Conservation (phyloP, 2,888 invertebrate species). For the Drosophila flavopinicola region DNA sequence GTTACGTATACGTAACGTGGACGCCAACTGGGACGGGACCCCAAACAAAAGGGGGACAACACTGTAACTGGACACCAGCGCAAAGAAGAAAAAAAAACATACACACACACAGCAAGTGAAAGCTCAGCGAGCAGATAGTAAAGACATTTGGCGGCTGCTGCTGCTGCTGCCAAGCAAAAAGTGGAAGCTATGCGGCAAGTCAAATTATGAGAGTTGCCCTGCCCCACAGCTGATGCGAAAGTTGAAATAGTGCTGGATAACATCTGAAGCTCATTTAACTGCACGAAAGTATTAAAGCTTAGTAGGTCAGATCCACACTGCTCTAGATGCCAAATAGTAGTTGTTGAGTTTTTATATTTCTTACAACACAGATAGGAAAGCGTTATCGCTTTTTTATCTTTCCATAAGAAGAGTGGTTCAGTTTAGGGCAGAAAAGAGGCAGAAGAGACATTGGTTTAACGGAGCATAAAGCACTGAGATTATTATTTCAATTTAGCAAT, state of each 20-base stretch:
- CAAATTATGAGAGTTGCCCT: slow-evolving; percentile 33
- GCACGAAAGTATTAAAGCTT: slow-evolving; percentile 1
- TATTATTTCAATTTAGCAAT: background rate
- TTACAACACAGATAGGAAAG: too few species aligned
- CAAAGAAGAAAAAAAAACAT: too few species aligned
- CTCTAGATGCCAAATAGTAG: too few species aligned
- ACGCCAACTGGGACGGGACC: slow-evolving; percentile 25
- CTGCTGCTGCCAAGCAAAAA: slow-evolving; percentile 11
- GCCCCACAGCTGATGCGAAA: slow-evolving; percentile 23
- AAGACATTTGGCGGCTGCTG: slow-evolving; percentile 11
- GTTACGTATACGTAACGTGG: slow-evolving; percentile 49
- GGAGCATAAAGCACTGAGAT: too few species aligned
- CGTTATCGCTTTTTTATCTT: background rate
- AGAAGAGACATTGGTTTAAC: too few species aligned
- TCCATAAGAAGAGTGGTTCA: background rate
- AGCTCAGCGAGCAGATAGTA: slow-evolving; percentile 37
- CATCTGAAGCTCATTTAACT: slow-evolving; percentile 9
- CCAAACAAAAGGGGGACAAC: background rate
- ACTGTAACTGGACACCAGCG: slow-evolving; percentile 39
- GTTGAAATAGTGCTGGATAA: slow-evolving; percentile 11
- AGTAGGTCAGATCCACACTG: background rate
- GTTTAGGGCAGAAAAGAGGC: too few species aligned
- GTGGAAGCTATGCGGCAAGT: slow-evolving; percentile 35
- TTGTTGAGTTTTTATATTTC: too few species aligned
- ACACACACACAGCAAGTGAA: slow-evolving; percentile 42